Percentiles rank a stretch among this genome's conserved stretches.
Conservation (phyloP, 2,113 vertebrate species). For the Oncorhynchus kisutch region DNA sequence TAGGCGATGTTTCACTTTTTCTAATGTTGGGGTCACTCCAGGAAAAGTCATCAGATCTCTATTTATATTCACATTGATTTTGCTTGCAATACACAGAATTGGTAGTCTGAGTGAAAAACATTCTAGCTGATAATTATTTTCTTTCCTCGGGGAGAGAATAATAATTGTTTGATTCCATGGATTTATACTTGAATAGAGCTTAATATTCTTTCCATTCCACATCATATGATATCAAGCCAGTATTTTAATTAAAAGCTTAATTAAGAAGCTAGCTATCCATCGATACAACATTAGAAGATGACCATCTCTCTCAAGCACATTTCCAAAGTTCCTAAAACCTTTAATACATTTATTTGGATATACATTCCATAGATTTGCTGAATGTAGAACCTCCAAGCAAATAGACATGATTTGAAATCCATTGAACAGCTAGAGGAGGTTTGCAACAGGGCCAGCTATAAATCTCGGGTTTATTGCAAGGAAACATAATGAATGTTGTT, state of each 20-base stretch:
- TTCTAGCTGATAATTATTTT: slow-evolving; percentile 32
- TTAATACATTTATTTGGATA: neutral
- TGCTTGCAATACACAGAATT: slow-evolving; percentile 40
- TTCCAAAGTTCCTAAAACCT: neutral
- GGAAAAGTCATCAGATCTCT: too few relatives aligned
- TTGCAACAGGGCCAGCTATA: neutral
- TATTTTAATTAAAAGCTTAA: slow-evolving; percentile 11
- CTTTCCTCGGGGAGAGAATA: slow-evolving; percentile 25
- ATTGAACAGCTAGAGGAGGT: neutral
- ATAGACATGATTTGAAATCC: neutral
- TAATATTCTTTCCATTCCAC: neutral
- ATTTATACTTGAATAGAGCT: slow-evolving; percentile 20
- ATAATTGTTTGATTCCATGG: slow-evolving; percentile 18
- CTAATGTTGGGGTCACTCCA: too few relatives aligned
- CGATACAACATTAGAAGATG: neutral
- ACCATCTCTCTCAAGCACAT: neutral
- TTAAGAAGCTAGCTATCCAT: neutral
- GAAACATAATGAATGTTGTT: neutral
- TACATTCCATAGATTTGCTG: neutral
- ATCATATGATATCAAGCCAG: neutral
- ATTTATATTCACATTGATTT: slow-evolving; percentile 22
- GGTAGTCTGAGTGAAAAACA: slow-evolving; percentile 31
- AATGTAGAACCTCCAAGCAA: neutral
- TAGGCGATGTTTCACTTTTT: too few relatives aligned
- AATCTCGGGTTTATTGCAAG: neutral